Evolutionary conservation across 2,797 vertebrate genomes (phyloP), one percentile per base, ranked within the genome.

Genomic region (Onychomys leucogaster): DNA sequence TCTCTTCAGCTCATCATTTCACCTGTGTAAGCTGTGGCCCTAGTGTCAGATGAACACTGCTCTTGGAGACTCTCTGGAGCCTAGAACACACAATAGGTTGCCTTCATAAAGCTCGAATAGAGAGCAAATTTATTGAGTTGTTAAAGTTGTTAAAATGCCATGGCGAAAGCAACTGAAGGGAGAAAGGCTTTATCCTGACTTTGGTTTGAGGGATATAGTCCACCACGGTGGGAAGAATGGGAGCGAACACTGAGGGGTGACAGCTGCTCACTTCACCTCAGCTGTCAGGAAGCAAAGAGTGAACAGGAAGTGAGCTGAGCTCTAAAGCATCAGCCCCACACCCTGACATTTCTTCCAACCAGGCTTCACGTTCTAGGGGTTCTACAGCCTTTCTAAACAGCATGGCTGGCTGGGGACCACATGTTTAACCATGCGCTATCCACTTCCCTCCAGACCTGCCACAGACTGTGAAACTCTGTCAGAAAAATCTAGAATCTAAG

Each of bases 1-100:
- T 55, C 34, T 3, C 49, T 29, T 29, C 16, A 23, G 32, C 32
- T 52, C 21, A 32, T 37, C 19, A 21, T 59, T 88, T 41, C 63
- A n/a, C 10, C 3, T 1, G 3, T 43, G 2, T 12, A 9, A 4
- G 12, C 23, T 11, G 29, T 61, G 21, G 11, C 43, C 14, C 49
- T 25, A 6, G 52, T 12, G 2, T 4, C 25, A 23, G 12, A 63
- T 8, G 16, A 43, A 0, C 16, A 13, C 49, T 1, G 0, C 14
- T 55, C 61, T 43, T 55, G 32, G 17, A 37, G 55, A 73, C 17
- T 19, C 41, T 32, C 41, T 41, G 23, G 61, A 59, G 6, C 71
- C 29, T 29, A 17, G 41, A n/a, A 43, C 3, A 29, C 6, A 46
- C 29, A n/a, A 78, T 86, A 21, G 21, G 34, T 9, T 32, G 14